Percentiles rank a stretch among this genome's conserved stretches.
Evolutionary conservation across 1,140 invertebrate genomes (phyloP).

Genomic region (Cataglyphis hispanica): DNA sequence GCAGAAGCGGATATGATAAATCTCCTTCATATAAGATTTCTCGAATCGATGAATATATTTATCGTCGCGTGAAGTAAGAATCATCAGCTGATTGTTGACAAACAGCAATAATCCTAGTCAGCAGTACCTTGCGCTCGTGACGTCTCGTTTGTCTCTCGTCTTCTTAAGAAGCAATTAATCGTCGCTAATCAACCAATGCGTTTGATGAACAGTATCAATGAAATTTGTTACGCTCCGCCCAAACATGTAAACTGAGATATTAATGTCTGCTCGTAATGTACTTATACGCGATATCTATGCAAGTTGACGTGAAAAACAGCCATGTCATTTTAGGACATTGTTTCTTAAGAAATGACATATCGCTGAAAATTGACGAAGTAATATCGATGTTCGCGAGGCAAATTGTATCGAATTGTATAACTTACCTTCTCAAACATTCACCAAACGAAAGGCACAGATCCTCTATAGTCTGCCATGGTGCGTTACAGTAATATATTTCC

Average conservation of each 20-base stretch:
- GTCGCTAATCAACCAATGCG: constrained; percentile 43
- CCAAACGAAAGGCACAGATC: not conserved
- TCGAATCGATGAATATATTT: constrained; percentile 3
- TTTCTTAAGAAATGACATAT: not conserved
- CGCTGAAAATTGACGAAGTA: not conserved
- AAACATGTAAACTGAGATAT: constrained; percentile 26
- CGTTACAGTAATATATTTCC: constrained; percentile 26
- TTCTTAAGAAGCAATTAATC: constrained; percentile 31
- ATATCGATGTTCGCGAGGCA: not conserved
- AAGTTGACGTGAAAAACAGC: constrained; percentile 66
- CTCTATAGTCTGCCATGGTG: not conserved
- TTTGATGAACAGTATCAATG: constrained; percentile 40
- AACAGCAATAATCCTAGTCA: constrained; percentile 35
- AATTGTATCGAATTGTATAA: not conserved
- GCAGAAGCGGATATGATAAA: not conserved
- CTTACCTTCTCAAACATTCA: not conserved
- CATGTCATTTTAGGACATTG: constrained; percentile 66
- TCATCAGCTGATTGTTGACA: constrained; percentile 26
- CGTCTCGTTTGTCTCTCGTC: constrained; percentile 46
- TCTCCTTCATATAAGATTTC: not conserved
- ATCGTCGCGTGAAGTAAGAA: constrained; percentile 16
- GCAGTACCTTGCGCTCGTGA: constrained; percentile 22
- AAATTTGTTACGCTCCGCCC: constrained; percentile 52
- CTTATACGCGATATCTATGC: constrained; percentile 22
- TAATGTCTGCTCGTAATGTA: constrained; percentile 13